A percentile compares a stretch with the other conserved stretches of the same genome.
Evolutionary conservation across 2,888 invertebrate genomes (phyloP).

Genomic region (Psococerastis gibbosa): DNA sequence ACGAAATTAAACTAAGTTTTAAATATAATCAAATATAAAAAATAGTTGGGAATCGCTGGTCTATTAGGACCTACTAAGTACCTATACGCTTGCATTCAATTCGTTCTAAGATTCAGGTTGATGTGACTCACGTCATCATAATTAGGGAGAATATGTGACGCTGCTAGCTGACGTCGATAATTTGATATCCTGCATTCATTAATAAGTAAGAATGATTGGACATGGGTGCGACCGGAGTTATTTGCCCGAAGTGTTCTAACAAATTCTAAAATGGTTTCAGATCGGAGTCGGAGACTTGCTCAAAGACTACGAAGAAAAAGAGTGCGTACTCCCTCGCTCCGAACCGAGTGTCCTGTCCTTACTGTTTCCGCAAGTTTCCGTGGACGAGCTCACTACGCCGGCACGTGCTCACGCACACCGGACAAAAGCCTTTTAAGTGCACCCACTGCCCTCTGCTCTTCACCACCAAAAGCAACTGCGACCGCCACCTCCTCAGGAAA

Average conservation of each 20-base stretch:
- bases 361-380: conserved; percentile 85
- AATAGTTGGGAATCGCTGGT: too few relatives aligned
- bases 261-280: conserved; percentile 30
- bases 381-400: conserved; percentile 93
- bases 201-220: too few relatives aligned
- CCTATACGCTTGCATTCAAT: too few relatives aligned
- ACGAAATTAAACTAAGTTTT: too few relatives aligned
- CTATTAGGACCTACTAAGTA: too few relatives aligned
- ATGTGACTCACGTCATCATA: too few relatives aligned
- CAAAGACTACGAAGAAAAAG: conserved; percentile 45
- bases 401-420: conserved; percentile 88
- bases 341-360: conserved; percentile 82
- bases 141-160: too few relatives aligned
- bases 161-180: too few relatives aligned
- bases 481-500: conserved; percentile 78
- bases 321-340: conserved; percentile 92
- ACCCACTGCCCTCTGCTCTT: conserved; percentile 82
- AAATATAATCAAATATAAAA: too few relatives aligned
- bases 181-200: too few relatives aligned
- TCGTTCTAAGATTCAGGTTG: too few relatives aligned
- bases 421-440: conserved; percentile 92
- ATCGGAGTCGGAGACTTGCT: conserved; percentile 40
- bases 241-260: conserved; percentile 6
- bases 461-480: conserved; percentile 94
- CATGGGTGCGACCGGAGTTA: too few relatives aligned